Evolutionary conservation across 2,113 vertebrate species (phyloP).

Genomic region (Nipponia nippon): DNA sequence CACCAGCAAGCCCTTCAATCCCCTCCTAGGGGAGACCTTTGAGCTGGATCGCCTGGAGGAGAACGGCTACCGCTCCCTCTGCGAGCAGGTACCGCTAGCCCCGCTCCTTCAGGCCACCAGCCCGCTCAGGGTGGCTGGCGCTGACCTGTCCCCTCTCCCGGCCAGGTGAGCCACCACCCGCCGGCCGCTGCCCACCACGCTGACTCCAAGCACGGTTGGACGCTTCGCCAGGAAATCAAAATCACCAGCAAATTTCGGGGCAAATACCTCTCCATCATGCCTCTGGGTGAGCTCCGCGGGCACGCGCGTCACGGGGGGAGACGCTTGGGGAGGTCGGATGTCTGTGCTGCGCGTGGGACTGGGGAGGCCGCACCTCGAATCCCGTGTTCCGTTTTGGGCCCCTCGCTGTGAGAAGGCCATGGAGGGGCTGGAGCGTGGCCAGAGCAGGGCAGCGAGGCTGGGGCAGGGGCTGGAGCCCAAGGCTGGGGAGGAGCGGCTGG

Average conservation of each 20-base stretch:
- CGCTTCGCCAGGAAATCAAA: conserved; percentile 90
- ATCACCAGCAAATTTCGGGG: conserved; percentile 98
- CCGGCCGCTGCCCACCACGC: conserved; percentile 93
- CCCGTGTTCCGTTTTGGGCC: too few relatives aligned
- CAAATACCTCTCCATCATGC: conserved; percentile 99
- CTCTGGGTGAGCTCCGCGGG: conserved; percentile 80
- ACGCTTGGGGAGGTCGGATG: neutral
- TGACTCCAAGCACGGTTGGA: conserved; percentile 90
- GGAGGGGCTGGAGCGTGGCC: too few relatives aligned
- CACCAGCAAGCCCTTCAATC: conserved; percentile 96
- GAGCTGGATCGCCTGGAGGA: conserved; percentile 90
- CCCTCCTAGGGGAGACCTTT: conserved; percentile 93
- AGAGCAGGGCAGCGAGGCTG: too few relatives aligned
- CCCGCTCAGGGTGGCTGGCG: rapidly evolving
- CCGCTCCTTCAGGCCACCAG: rapidly evolving
- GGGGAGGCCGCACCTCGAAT: too few relatives aligned
- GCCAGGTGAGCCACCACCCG: conserved; percentile 95
- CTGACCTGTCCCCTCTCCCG: neutral
- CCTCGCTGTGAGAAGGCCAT: too few relatives aligned
- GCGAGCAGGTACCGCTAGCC: conserved; percentile 81
- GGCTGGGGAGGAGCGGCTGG: too few relatives aligned
- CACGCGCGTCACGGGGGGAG: too few relatives aligned
- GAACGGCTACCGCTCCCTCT: conserved; percentile 90
- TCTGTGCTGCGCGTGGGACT: rapidly evolving
- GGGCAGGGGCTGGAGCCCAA: too few relatives aligned